Evolutionary conservation across 2,888 invertebrate genomes (phyloP).

Genomic region (Andricus curvator): DNA sequence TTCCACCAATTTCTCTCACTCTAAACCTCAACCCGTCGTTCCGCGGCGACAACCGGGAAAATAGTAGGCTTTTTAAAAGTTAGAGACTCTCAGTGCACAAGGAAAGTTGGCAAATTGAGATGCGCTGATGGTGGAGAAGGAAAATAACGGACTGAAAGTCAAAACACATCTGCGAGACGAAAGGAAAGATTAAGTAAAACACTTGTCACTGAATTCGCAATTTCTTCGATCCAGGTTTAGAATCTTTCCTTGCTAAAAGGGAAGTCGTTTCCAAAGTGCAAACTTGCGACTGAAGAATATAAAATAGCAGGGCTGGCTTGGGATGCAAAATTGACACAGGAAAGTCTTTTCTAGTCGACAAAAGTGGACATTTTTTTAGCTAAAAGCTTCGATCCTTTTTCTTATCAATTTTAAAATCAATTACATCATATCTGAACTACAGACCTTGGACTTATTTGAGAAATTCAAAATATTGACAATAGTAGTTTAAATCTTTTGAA

Average conservation of each 20-base stretch:
- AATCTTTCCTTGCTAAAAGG: background rate
- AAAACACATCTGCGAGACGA: conserved; percentile 35
- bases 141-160: conserved; percentile 38
- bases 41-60: conserved; percentile 23
- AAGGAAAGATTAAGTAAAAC: conserved; percentile 40
- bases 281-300: background rate
- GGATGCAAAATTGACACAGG: background rate
- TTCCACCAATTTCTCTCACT: background rate
- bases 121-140: conserved; percentile 31
- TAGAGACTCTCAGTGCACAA: conserved; percentile 14
- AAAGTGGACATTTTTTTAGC: background rate
- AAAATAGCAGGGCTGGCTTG: background rate
- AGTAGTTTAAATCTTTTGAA: too few relatives aligned
- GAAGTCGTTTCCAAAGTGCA: conserved; percentile 8
- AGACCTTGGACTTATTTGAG: too few relatives aligned
- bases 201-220: conserved; percentile 41
- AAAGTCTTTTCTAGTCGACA: background rate
- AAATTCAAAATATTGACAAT: too few relatives aligned
- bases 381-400: background rate
- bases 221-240: conserved; percentile 25
- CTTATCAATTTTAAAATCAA: background rate
- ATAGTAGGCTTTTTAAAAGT: conserved; percentile 41
- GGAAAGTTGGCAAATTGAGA: conserved; percentile 37
- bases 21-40: conserved; percentile 2
- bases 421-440: background rate